Conservation (phyloP, 2,888 invertebrate genomes). For the Thelaira solivaga region DNA sequence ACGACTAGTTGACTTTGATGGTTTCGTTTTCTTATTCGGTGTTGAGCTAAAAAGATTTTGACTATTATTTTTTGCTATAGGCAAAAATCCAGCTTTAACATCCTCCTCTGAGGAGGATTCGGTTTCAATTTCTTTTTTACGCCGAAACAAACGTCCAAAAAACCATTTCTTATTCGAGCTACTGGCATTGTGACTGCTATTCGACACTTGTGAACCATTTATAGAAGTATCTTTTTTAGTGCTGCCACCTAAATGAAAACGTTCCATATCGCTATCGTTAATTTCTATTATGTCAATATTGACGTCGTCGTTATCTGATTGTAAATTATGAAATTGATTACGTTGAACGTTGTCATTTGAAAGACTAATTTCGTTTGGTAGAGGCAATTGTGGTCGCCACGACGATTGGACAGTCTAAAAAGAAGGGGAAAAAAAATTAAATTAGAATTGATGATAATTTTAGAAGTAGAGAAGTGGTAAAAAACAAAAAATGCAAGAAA, state of each 20-base stretch:
- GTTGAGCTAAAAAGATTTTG: constrained; percentile 44
- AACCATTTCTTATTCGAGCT: constrained; percentile 83
- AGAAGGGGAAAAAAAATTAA: constrained; percentile 2
- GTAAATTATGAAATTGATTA: constrained; percentile 40
- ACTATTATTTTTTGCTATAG: constrained; percentile 53
- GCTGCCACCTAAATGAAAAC: constrained; percentile 54
- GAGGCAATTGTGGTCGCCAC: constrained; percentile 77
- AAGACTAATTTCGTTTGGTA: constrained; percentile 74
- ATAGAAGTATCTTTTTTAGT: constrained; percentile 61
- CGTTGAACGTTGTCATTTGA: constrained; percentile 67
- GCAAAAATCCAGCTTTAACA: constrained; percentile 76
- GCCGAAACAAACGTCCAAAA: constrained; percentile 86
- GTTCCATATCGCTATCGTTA: constrained; percentile 72
- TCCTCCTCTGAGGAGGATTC: constrained; percentile 77
- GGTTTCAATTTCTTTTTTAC: constrained; percentile 80
- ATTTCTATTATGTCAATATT: constrained; percentile 60
- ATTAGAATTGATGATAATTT: not conserved
- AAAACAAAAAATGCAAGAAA: not conserved
- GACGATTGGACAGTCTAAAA: constrained; percentile 77
- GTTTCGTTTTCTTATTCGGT: constrained; percentile 58
- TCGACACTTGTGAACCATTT: constrained; percentile 60
- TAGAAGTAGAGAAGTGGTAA: not conserved
- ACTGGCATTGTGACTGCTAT: constrained; percentile 63
- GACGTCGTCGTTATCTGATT: constrained; percentile 62
- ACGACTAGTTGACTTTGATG: constrained; percentile 78